Percentiles rank a stretch among this genome's conserved stretches.
Conservation (phyloP, 2,888 invertebrate species). For the Lithophane semibrunnea region DNA sequence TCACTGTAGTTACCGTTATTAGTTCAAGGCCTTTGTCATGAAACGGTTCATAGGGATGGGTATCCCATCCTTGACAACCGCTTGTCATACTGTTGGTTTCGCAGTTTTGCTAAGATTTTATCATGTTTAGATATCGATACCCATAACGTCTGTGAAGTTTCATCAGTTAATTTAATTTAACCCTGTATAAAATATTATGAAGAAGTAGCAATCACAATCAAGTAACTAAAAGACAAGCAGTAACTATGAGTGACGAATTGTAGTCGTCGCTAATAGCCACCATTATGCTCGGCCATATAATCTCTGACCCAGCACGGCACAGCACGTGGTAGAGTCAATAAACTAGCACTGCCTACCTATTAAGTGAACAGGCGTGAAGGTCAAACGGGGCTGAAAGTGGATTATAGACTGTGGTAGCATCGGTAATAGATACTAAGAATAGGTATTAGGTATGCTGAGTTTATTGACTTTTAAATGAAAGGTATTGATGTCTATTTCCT, state of each 20-base stretch:
- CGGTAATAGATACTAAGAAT: not conserved
- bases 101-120: too few species aligned
- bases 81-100: too few species aligned
- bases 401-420: not conserved
- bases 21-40: too few species aligned
- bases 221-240: not conserved
- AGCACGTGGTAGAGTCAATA: conserved; percentile 49
- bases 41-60: too few species aligned
- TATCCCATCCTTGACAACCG: too few species aligned
- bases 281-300: conserved; percentile 17
- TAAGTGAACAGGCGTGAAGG: conserved; percentile 44
- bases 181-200: too few species aligned
- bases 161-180: too few species aligned
- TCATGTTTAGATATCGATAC: too few species aligned
- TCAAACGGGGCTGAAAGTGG: conserved; percentile 24
- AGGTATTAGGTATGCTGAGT: not conserved
- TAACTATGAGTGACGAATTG: too few species aligned
- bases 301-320: conserved; percentile 49
- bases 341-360: conserved; percentile 42
- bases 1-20: too few species aligned
- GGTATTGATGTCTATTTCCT: not conserved
- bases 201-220: too few species aligned
- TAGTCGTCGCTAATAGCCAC: not conserved
- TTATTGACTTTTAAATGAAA: not conserved
- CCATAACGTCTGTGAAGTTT: too few species aligned